A percentile compares a stretch with the other conserved stretches of the same genome.
phyloP scores from a whole-genome alignment of 2,888 invertebrate species.

The Bimastos eiseni region DNA sequence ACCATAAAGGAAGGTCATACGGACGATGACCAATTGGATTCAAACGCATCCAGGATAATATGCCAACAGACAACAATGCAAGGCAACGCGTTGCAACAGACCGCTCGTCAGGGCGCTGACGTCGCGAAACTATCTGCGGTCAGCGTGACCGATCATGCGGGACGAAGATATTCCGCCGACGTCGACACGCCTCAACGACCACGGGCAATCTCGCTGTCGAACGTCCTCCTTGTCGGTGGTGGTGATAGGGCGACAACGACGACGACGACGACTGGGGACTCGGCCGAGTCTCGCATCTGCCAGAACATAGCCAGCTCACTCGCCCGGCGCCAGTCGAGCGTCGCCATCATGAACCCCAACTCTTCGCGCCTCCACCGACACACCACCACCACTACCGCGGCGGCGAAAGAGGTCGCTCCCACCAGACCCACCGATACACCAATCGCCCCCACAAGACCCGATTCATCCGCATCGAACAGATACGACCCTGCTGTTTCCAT shows the following conservation, averaged over 20 bases:
- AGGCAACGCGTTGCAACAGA: background rate
- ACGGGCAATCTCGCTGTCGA: background rate
- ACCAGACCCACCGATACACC: background rate
- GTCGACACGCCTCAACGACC: background rate
- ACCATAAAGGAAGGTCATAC: background rate
- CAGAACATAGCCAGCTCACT: slow-evolving; percentile 19
- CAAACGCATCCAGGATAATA: slow-evolving; percentile 2
- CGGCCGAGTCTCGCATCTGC: background rate
- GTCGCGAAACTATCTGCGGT: background rate
- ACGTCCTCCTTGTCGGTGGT: background rate
- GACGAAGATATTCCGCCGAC: background rate
- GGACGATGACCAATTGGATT: background rate
- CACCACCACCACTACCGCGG: background rate
- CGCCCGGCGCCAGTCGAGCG: background rate
- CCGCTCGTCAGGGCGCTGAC: background rate
- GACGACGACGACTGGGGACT: background rate
- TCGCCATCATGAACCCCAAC: background rate
- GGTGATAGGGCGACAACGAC: background rate
- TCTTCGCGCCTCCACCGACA: slow-evolving; percentile 13
- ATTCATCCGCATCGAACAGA: too few relatives aligned
- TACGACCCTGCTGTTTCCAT: background rate
- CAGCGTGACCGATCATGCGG: background rate
- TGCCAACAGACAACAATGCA: background rate
- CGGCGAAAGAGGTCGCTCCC: background rate
- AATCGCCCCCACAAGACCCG: too few relatives aligned